phyloP scores from a whole-genome alignment of 1,140 invertebrate genomes.

The Tetragonula clypearis region DNA sequence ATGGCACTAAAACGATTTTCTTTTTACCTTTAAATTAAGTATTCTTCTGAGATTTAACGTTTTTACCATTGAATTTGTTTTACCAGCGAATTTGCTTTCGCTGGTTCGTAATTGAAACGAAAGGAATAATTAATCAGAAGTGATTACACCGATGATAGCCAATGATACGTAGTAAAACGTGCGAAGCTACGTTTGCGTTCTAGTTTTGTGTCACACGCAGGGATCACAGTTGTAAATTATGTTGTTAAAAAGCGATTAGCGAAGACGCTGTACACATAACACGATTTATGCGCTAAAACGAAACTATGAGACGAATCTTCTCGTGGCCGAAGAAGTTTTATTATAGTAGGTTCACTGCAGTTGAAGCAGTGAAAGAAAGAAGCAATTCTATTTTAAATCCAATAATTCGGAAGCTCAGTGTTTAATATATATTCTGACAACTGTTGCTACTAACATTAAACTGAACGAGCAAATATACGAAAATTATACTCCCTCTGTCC shows the following conservation, averaged over 20 bases:
- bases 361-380: not conserved
- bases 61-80: no score
- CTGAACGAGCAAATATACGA: no score
- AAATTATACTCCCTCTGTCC: no score
- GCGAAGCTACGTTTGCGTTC: not conserved
- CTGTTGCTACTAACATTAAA: no score
- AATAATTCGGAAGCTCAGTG: not conserved
- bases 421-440: no score
- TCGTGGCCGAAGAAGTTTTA: not conserved
- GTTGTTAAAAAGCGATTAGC: slow-evolving; percentile 25
- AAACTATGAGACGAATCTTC: not conserved
- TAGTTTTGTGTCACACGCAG: not conserved
- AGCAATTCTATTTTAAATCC: no score
- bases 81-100: not conserved
- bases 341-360: no score
- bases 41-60: no score
- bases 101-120: not conserved
- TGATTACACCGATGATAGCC: slow-evolving; percentile 1
- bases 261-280: not conserved
- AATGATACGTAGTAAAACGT: slow-evolving; percentile 17
- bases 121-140: slow-evolving; percentile 1
- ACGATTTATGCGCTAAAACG: no score
- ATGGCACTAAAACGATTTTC: no score
- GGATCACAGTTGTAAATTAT: slow-evolving; percentile 1
- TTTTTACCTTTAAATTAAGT: not conserved